phyloP scores from a whole-genome alignment of 2,797 vertebrate genomes.

The Sebastes baramenuke region DNA sequence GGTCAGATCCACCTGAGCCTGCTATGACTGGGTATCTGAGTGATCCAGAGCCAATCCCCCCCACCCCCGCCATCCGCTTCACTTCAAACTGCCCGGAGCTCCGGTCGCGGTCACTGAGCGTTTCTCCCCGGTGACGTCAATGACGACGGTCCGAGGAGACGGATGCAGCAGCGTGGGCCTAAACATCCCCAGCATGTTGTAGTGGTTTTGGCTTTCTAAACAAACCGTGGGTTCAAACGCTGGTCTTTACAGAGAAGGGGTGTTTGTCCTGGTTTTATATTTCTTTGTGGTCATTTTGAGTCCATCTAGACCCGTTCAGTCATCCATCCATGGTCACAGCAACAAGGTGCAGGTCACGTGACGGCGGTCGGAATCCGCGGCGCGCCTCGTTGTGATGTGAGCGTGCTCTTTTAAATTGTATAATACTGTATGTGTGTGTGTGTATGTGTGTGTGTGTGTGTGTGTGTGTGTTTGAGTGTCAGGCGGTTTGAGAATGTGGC shows the following conservation, averaged over 20 bases:
- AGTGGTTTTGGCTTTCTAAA: conserved; percentile 68
- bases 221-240: conserved; percentile 52
- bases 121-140: conserved; percentile 69
- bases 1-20: conserved; percentile 16
- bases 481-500: conserved; percentile 79
- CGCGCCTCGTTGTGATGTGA: neutral
- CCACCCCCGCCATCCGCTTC: neutral
- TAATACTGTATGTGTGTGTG: neutral
- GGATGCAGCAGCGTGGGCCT: neutral
- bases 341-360: conserved; percentile 17
- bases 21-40: conserved; percentile 37
- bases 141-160: conserved; percentile 46
- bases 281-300: too few species aligned
- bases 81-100: conserved; percentile 11
- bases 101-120: conserved; percentile 38
- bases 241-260: neutral
- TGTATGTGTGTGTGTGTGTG: neutral
- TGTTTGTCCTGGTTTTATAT: too few species aligned
- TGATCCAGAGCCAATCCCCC: conserved; percentile 61
- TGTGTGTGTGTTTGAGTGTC: conserved; percentile 45
- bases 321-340: neutral
- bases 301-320: too few species aligned
- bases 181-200: conserved; percentile 40
- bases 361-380: neutral
- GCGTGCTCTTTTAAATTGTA: conserved; percentile 2